Conservation (phyloP, 2,888 invertebrate species). For the Myathropa florea region DNA sequence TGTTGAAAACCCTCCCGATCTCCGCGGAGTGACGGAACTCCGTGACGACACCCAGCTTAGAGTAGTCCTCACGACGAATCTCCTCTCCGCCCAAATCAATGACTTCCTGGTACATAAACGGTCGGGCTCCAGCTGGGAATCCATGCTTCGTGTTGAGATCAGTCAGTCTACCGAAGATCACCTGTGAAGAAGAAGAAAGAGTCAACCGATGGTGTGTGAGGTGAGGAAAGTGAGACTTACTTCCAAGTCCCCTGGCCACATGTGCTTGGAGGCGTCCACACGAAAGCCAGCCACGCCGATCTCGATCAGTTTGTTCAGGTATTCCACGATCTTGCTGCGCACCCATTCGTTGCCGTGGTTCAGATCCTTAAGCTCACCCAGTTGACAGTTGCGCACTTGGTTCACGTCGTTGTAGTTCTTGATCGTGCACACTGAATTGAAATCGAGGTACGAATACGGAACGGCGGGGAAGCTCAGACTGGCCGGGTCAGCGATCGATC, state of each 20-base stretch:
- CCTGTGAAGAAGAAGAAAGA: conserved; percentile 81
- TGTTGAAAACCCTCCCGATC: conserved; percentile 82
- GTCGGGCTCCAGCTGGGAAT: conserved; percentile 84
- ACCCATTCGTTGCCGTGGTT: conserved; percentile 83
- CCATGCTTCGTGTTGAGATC: conserved; percentile 85
- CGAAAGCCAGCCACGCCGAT: conserved; percentile 93
- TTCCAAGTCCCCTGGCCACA: conserved; percentile 89
- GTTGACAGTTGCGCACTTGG: conserved; percentile 87
- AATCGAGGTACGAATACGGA: conserved; percentile 86
- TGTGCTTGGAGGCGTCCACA: conserved; percentile 90
- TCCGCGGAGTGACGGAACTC: conserved; percentile 84
- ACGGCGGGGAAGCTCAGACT: conserved; percentile 83
- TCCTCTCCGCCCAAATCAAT: conserved; percentile 85
- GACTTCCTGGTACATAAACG: conserved; percentile 89
- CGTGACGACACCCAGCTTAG: conserved; percentile 85
- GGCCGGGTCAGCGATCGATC: conserved; percentile 81
- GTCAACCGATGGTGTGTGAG: no score
- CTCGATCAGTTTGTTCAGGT: conserved; percentile 79
- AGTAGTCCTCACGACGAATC: conserved; percentile 82
- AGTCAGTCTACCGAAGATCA: conserved; percentile 82
- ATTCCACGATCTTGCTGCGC: conserved; percentile 75
- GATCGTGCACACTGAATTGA: conserved; percentile 86
- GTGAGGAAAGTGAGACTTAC: neutral
- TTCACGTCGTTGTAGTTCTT: conserved; percentile 85
- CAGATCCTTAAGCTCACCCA: conserved; percentile 89